Evolutionary conservation across 2,113 vertebrate genomes (phyloP), one percentile per base, ranked within the genome.

Genomic region (Origma solitaria): DNA sequence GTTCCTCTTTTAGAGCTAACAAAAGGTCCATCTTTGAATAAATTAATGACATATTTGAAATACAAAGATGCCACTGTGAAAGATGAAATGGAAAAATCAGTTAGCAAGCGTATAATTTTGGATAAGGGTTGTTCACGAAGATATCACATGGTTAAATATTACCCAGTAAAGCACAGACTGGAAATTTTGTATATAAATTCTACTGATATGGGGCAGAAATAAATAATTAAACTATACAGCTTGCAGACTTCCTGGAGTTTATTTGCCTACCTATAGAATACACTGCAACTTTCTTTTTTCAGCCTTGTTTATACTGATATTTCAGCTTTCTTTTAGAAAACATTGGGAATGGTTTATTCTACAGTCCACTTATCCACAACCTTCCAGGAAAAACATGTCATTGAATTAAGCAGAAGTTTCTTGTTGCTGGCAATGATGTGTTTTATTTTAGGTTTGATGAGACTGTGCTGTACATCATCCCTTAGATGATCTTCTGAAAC

Each of bases 91-190:
- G 17, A 71, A 92, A 94, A 91, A 71, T 12, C 22, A 25, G 12
- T 35, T 38, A 33, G 8, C 27, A 71, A 38, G 12, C 16, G 35
- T 33, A 35, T 50, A 10, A n/a, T 87, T 88, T 57, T 47, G 17
- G 8, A 22, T n/a, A 27, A 77, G 7, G 6, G 1, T 85, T 70
- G 18, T 66, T 90, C 25, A 42, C 0, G 0, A n/a, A 9, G 3
- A n/a, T 31, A 56, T 30, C 7, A 17, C 10, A 24, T 23, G 11
- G 45, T 70, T 49, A 47, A 79, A 71, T 40, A 37, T 23, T 68
- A 3, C 19, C 17, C 33, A 17, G 16, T 44, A 40, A 71, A 56
- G 10, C n/a, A 51, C 13, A 71, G 21, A 47, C 27, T 50, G 21
- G 25, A 60, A 83, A 66, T 28, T 28, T 38, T 15, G 4, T 14